Conservation (phyloP, 2,113 vertebrate genomes). For the Mastomys coucha region DNA sequence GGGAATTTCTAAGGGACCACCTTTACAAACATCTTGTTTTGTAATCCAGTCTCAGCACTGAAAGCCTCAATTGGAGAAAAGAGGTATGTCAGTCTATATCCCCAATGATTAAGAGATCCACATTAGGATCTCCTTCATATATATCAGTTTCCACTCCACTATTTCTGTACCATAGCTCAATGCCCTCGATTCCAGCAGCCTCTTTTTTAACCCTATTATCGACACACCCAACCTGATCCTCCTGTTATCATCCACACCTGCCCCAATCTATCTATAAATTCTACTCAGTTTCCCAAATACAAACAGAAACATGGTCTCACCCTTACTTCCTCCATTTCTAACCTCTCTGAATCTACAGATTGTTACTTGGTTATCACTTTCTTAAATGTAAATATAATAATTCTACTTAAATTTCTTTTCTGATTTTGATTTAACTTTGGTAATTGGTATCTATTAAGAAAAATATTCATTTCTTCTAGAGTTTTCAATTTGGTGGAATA, state of each 20-base stretch:
- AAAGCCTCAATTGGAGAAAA: neutral
- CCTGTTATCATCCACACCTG: neutral
- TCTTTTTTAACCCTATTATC: neutral
- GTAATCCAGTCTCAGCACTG: neutral
- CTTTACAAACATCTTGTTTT: neutral
- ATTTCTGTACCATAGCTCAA: neutral
- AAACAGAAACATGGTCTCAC: neutral
- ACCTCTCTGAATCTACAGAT: neutral
- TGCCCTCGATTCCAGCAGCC: neutral
- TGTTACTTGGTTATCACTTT: neutral
- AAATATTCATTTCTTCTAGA: neutral
- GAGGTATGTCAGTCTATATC: neutral
- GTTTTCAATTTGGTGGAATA: neutral
- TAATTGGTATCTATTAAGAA: neutral
- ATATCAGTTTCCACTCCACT: neutral
- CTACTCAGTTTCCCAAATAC: neutral
- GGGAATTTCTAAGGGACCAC: neutral
- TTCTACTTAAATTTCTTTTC: neutral
- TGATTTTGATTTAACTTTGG: neutral
- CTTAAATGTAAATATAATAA: neutral
- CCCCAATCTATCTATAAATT: neutral
- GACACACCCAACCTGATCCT: neutral
- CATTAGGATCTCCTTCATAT: neutral
- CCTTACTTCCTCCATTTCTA: neutral
- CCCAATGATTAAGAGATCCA: neutral